Conservation (phyloP, 2,888 invertebrate species). For the Agonopterix arenella region DNA sequence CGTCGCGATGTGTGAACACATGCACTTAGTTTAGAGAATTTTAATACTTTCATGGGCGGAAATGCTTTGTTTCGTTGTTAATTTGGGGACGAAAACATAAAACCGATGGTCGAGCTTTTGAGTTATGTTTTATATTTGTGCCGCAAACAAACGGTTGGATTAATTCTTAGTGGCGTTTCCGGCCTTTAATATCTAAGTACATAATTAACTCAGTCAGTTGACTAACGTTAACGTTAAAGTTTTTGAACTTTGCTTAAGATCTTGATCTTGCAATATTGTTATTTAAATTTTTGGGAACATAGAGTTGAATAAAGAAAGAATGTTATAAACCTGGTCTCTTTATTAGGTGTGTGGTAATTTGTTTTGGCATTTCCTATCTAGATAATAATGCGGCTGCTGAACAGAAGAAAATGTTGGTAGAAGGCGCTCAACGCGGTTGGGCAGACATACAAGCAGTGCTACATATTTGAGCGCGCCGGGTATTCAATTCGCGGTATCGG, state of each 20-base stretch:
- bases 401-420: no score
- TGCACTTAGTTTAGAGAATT: slow-evolving; percentile 38
- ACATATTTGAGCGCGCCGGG: slow-evolving; percentile 57
- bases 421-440: slow-evolving; percentile 15
- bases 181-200: slow-evolving; percentile 11
- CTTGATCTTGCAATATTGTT: no score
- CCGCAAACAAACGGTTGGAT: slow-evolving; percentile 33
- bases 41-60: slow-evolving; percentile 50
- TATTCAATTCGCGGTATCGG: slow-evolving; percentile 72
- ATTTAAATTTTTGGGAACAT: no score
- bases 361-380: no score
- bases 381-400: no score
- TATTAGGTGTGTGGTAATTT: no score
- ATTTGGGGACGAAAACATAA: slow-evolving; percentile 23
- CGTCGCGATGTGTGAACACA: slow-evolving; percentile 40
- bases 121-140: slow-evolving; percentile 30
- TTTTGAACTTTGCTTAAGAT: neutral
- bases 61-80: slow-evolving; percentile 54
- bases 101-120: slow-evolving; percentile 18
- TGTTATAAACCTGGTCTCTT: no score
- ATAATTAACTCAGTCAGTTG: no score
- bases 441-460: slow-evolving; percentile 23
- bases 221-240: neutral
- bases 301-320: no score
- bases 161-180: slow-evolving; percentile 47